Evolutionary conservation across 92 coral and sea anemone species (phyloP).

Genomic region (Epizoanthus illoricatus): DNA sequence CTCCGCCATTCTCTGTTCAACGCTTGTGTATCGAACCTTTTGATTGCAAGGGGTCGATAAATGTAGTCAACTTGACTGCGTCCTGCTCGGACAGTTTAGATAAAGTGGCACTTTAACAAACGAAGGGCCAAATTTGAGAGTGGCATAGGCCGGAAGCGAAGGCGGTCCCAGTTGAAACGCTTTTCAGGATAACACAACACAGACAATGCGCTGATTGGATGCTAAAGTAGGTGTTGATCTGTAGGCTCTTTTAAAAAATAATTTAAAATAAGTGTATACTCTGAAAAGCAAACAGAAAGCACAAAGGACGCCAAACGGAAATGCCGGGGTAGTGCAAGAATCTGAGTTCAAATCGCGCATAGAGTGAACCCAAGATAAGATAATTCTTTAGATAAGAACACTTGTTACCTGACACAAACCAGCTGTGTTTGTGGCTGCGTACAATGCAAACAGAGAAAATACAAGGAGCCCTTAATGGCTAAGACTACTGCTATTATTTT

Average conservation of each 20-base stretch:
- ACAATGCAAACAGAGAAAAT: constrained; percentile 16
- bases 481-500: constrained; percentile 3
- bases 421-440: neutral
- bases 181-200: constrained; percentile 84
- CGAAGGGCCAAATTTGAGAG: constrained; percentile 35
- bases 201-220: constrained; percentile 82
- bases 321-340: constrained; percentile 91
- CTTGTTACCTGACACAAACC: constrained; percentile 2
- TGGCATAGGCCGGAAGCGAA: constrained; percentile 69
- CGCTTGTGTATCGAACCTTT: constrained; percentile 16
- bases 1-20: constrained; percentile 30
- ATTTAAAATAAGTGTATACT: constrained; percentile 94
- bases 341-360: neutral
- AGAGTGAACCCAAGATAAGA: constrained; percentile 18
- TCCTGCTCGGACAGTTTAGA: constrained; percentile 32
- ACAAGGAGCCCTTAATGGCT: constrained; percentile 17
- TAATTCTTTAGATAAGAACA: constrained; percentile 15
- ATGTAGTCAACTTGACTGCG: constrained; percentile 19
- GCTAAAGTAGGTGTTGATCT: constrained; percentile 84
- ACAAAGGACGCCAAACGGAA: constrained; percentile 86
- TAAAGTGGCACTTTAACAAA: constrained; percentile 43
- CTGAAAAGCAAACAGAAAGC: constrained; percentile 83
- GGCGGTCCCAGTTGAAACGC: constrained; percentile 88
- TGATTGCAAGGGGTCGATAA: constrained; percentile 29
- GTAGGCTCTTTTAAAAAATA: constrained; percentile 83